A percentile compares a stretch with the other conserved stretches of the same genome.
Evolutionary conservation across 1,140 invertebrate species (phyloP).

Genomic region (Halesus radiatus): DNA sequence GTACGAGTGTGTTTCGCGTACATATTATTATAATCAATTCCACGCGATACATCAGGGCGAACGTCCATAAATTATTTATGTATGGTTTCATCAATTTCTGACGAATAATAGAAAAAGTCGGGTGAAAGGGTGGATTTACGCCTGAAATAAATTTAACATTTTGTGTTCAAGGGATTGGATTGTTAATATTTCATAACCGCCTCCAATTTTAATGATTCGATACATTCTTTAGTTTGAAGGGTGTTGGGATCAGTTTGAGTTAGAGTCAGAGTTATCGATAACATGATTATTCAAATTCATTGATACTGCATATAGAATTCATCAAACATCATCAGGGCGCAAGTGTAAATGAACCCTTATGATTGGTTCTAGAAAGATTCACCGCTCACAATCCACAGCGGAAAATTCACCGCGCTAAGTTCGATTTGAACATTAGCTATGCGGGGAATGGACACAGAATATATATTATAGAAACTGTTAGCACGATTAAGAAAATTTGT

Average conservation of each 20-base stretch:
- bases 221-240: conserved; percentile 2
- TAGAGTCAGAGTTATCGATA: not conserved
- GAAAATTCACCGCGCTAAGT: no score
- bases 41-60: conserved; percentile 1
- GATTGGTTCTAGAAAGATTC: no score
- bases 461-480: no score
- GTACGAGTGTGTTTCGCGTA: not conserved
- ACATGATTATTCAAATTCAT: not conserved
- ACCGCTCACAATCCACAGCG: no score
- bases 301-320: not conserved
- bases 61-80: conserved; percentile 33
- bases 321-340: no score
- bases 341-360: no score
- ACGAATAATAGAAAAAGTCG: conserved; percentile 26
- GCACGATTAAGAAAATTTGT: no score
- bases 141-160: conserved; percentile 37
- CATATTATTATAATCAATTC: conserved; percentile 23
- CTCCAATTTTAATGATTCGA: conserved; percentile 27
- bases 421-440: no score
- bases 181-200: conserved; percentile 10
- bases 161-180: not conserved
- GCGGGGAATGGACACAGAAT: no score
- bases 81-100: conserved; percentile 32
- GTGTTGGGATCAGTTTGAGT: not conserved
- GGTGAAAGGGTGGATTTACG: conserved; percentile 11